Evolutionary conservation across 2,888 invertebrate genomes (phyloP), one percentile per base, ranked within the genome.

Genomic region (Tyria jacobaeae): DNA sequence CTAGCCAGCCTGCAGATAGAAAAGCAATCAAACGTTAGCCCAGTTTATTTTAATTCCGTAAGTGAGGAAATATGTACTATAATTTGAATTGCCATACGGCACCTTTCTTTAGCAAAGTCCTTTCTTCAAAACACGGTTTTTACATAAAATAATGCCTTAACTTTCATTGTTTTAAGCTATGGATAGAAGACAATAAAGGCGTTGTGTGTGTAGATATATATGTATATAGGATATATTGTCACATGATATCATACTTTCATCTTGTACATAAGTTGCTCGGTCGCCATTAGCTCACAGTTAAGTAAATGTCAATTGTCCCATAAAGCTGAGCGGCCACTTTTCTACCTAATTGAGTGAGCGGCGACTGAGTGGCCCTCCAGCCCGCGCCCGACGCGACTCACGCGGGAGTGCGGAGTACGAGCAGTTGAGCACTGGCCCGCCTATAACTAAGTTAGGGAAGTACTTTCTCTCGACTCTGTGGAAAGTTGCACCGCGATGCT

Each of bases 281-380:
- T 5, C 9, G 25, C 60, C 67, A 67, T 25, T 25, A 41, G 47
- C 39, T 14, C 25, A 53, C 44, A 37, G 58, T 50, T 60, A 37
- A 56, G 51, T 60, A 49, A 63, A 59, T 57, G 31, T 63, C 54
- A 57, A 62, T 55, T 47, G 53, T 54, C 37, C 44, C 50, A 41
- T 52, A 57, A 63, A 51, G 15, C 41, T 12, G 49, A 44, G 52
- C 44, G 37, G 60, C 47, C 57, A 61, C 63, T 63, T 71, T 57
- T 57, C 34, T 59, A 51, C 55, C 63, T 71, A 73, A 73, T 69
- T 64, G 70, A 50, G 57, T 64, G 57, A 66, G 70, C 55, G 73
- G 39, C 48, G 39, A 57, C 44, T 58, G 60, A 35, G 61, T 41
- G 31, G 41, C 60, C 55, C 48, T 54, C 41, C 59, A 17, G 49